Evolutionary conservation across 2,888 invertebrate genomes (phyloP).

Genomic region (Cabera pusaria): DNA sequence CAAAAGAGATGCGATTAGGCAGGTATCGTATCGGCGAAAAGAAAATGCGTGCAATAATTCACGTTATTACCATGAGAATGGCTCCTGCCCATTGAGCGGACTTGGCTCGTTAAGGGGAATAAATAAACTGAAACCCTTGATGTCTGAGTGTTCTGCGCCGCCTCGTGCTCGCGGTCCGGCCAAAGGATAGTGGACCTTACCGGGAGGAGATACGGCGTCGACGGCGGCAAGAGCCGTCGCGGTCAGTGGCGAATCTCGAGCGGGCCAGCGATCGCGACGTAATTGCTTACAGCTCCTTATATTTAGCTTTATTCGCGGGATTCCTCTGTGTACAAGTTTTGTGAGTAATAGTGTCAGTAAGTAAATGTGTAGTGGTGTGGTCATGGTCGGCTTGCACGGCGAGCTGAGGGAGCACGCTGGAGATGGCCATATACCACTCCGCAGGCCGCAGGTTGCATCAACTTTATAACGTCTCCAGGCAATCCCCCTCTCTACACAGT

Average conservation of each 20-base stretch:
- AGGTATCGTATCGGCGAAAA: constrained; percentile 26
- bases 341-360: too few species aligned
- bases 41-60: constrained; percentile 32
- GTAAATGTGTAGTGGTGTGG: too few species aligned
- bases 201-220: not conserved
- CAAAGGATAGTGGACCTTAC: too few species aligned
- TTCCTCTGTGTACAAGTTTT: too few species aligned
- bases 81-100: constrained; percentile 33
- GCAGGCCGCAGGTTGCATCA: too few species aligned
- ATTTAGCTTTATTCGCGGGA: constrained; percentile 37
- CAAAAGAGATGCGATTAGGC: constrained; percentile 23
- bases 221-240: not conserved
- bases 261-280: constrained; percentile 37
- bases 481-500: constrained; percentile 13
- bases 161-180: not conserved
- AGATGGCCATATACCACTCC: too few species aligned
- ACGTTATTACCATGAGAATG: constrained; percentile 41
- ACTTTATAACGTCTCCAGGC: constrained; percentile 27
- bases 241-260: constrained; percentile 19
- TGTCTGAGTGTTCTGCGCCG: constrained; percentile 31
- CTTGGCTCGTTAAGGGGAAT: constrained; percentile 43
- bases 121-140: constrained; percentile 41
- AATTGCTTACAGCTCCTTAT: constrained; percentile 44
- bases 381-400: too few species aligned
- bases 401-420: too few species aligned